These are phyloP conservation scores for Pipistrellus kuhlii DNA, from an alignment of 2,797 vertebrate genomes.

Conservation along the genomic window DNA sequence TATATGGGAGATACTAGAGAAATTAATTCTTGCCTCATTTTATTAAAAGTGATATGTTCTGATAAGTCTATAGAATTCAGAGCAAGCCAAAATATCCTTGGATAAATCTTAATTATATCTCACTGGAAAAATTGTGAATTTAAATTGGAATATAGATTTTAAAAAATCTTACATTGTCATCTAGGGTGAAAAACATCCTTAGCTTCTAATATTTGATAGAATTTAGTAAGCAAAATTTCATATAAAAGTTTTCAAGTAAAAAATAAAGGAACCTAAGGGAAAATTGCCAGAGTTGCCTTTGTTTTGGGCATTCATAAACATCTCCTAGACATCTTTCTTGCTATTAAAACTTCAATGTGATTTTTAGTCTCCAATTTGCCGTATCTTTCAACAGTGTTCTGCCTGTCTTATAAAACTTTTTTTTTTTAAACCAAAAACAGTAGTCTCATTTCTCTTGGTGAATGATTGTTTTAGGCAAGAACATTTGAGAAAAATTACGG, in stretches of 20 bases:
- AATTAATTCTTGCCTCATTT: not conserved
- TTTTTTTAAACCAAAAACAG: not conserved
- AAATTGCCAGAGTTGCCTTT: not conserved
- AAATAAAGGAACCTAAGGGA: not conserved
- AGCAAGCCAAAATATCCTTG: not conserved
- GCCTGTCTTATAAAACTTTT: not conserved
- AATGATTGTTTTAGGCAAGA: not conserved
- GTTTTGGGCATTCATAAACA: not conserved
- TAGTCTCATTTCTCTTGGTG: not conserved
- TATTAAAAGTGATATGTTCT: not conserved
- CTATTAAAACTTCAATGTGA: not conserved
- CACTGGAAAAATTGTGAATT: conserved; percentile 16
- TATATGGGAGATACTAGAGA: not conserved
- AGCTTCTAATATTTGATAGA: not conserved
- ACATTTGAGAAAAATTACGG: not conserved
- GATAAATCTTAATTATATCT: not conserved
- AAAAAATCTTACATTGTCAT: not conserved
- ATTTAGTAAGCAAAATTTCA: not conserved
- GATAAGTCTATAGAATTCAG: not conserved
- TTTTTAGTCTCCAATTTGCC: not conserved
- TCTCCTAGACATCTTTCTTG: not conserved
- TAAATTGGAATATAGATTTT: not conserved
- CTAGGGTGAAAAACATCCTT: not conserved
- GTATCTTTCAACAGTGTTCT: not conserved
- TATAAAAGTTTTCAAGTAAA: not conserved